Base-by-base conservation (phyloP, 2,888 invertebrate species). In the Drymonia ruficornis region DNA sequence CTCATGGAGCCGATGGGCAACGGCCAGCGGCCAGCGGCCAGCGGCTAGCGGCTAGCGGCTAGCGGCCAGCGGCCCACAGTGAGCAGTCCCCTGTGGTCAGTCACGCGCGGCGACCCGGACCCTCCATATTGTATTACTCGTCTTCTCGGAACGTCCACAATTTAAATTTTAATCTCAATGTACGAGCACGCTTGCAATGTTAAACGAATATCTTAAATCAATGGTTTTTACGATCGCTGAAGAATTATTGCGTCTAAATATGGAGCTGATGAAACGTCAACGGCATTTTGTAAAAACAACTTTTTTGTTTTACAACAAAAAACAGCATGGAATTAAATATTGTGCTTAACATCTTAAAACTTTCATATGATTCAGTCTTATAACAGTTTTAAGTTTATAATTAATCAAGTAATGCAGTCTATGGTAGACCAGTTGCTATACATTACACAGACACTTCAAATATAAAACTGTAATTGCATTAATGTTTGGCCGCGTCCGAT, bases 91-190 rank as follows among this genome's bases (percentile, higher is more conserved):
- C 42, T 15, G 29, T 28, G 56, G 44, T 38, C 48, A 49, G 65
- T 63, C 60, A 59, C 63, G 72, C 60, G 60, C 65, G 59, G 34
- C 47, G 56, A 47, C 59, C 54, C 53, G 13, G 52, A 62, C 55
- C 59, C 58, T 63, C 59, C 63, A 53, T 70, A 70, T 74, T 56
- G 49, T 63, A 55, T 59, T 61, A 56, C 47, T 43, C 57, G 34
- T 42, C 49, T 67, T 67, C 70, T 48, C 46, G 55, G 66, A 72
- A 36, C 42, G 66, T 57, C 54, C 52, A 49, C 54, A 18, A 64
- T 66, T 62, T 36, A 38, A 53, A 59, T 46, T 49, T 50, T 48
- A 52, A 46, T 67, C 56, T 55, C 47, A 13, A 18, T 34, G 34
- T 34, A 28, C 28, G 34, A 12, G 31, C 47, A 34, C 18, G 31